Base-by-base conservation (phyloP, 2,113 vertebrate species). In the Zosterops borbonicus region DNA sequence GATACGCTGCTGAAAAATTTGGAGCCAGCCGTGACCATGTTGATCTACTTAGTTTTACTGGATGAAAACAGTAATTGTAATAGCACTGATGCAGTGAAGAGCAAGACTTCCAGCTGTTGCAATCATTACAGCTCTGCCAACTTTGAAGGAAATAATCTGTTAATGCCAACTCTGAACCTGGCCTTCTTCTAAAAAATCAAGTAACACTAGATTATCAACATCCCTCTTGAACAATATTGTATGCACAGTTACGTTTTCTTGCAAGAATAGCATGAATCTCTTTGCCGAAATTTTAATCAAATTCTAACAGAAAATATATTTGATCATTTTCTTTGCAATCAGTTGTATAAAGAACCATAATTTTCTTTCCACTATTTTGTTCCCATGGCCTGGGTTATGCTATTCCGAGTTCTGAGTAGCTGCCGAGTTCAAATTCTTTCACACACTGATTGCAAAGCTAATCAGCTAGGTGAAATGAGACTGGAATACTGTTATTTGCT, bases 31-130 rank as follows among this genome's bases (percentile, higher is more conserved):
- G 0, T 77, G 73, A 81, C 71, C 60, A 24, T 60, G 83, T 39
- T 83, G 60, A 95, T 78, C 44, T 95, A 39, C 91, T 92, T 91
- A 75, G 52, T 83, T 94, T 93, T 78, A 87, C 65, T 78, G 69
- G 60, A 84, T 87, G 80, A 68, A 89, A 95, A 79, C 67, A 64
- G 28, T 42, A 87, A 75, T 71, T 94, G 81, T 63, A 64, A 74
- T 13, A 92, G 44, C 9, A 5, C 41, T 87, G 80, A 87, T 77
- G 69, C 59, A 59, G 50, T 31, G 50, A 50, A 86, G 47, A 83
- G 65, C 69, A 89, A 87, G 73, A 69, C 4, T 81, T 94, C 78
- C 79, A 94, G 92, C 79, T 94, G 86, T 83, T 95, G 79, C 41
- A 94, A 24, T 78, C 79, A 49, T 63, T 25, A 35, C 37, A 64